Evolutionary conservation across 2,797 vertebrate genomes (phyloP).

Genomic region (Gobionotothen gibberifrons): DNA sequence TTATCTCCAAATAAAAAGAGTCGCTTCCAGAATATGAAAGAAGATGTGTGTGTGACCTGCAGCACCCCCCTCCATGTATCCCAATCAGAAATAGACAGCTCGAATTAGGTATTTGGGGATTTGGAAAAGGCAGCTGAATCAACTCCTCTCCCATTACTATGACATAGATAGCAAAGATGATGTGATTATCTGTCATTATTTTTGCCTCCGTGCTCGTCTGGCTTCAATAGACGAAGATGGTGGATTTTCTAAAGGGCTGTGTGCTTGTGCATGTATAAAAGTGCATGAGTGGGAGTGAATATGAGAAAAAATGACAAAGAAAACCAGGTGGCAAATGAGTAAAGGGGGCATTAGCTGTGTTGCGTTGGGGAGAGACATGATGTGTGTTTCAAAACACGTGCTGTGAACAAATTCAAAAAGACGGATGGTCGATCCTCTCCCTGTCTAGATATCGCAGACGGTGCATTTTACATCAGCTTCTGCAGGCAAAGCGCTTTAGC

Average conservation of each 20-base stretch:
- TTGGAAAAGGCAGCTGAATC: conserved; percentile 66
- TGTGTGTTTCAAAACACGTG: conserved; percentile 68
- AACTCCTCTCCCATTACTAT: conserved; percentile 62
- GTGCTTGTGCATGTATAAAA: conserved; percentile 20
- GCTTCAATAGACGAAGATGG: conserved; percentile 71
- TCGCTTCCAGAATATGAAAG: conserved; percentile 31
- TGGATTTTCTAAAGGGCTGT: conserved; percentile 55
- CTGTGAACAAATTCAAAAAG: conserved; percentile 53
- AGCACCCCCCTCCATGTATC: conserved; percentile 15
- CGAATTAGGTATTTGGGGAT: conserved; percentile 48
- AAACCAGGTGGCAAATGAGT: conserved; percentile 46
- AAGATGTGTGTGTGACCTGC: conserved; percentile 17
- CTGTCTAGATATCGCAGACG: conserved; percentile 56
- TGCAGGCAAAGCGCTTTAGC: conserved; percentile 69
- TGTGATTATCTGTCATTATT: conserved; percentile 83
- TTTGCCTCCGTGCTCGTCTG: conserved; percentile 58
- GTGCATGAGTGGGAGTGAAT: conserved; percentile 50
- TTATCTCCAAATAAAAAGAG: conserved; percentile 34
- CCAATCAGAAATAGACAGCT: conserved; percentile 45
- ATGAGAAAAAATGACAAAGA: conserved; percentile 29
- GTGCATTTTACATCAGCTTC: conserved; percentile 67
- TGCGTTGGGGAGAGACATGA: conserved; percentile 46
- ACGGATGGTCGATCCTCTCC: conserved; percentile 47
- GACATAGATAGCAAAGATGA: conserved; percentile 74
- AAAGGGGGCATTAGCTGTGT: conserved; percentile 51